phyloP scores from a whole-genome alignment of 2,888 invertebrate genomes.

The Aproaerema taeniolella region DNA sequence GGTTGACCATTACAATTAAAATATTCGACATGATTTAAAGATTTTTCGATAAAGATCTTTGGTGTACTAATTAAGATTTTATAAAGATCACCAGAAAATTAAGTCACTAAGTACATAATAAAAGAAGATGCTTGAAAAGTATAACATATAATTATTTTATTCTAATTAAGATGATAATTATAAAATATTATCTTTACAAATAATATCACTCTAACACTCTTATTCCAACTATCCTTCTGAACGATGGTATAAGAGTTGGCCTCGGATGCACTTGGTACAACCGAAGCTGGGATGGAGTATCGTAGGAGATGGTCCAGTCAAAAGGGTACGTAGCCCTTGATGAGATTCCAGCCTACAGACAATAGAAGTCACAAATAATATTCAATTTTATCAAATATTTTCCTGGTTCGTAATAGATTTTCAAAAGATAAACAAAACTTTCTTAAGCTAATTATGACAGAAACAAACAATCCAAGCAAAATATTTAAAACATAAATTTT shows the following conservation, averaged over 20 bases:
- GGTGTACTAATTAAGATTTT: slow-evolving; percentile 23
- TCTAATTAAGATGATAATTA: slow-evolving; percentile 33
- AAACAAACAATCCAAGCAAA: no score
- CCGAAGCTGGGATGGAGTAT: slow-evolving; percentile 35
- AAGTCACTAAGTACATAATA: no score
- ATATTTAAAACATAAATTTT: no score
- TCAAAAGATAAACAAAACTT: no score
- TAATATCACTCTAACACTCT: slow-evolving; percentile 59
- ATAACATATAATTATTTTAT: no score
- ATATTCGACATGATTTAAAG: slow-evolving; percentile 13
- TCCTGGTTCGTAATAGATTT: no score
- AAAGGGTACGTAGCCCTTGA: neutral
- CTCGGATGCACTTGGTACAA: no score
- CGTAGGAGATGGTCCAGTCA: neutral
- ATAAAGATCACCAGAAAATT: slow-evolving; percentile 11
- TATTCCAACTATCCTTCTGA: no score
- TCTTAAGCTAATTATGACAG: no score
- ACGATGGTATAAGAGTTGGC: no score
- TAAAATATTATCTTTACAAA: slow-evolving; percentile 44
- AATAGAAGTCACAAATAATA: neutral
- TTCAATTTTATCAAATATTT: neutral
- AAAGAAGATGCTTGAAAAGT: slow-evolving; percentile 17
- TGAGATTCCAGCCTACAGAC: neutral
- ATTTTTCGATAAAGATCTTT: slow-evolving; percentile 36
- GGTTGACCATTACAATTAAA: slow-evolving; percentile 11